Conservation (phyloP, 2,888 invertebrate species). For the Zeuzera pyrina region DNA sequence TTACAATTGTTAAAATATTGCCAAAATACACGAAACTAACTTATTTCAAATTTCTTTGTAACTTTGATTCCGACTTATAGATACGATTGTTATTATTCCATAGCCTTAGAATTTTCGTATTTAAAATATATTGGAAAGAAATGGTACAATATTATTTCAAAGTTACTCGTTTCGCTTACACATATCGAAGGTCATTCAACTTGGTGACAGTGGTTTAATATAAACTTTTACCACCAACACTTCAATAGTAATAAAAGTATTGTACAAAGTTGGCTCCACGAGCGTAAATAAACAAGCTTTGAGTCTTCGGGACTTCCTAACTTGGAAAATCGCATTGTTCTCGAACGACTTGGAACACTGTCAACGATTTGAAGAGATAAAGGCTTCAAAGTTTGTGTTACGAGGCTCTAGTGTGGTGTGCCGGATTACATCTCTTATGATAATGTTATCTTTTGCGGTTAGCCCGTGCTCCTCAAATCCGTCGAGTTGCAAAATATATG, state of each 20-base stretch:
- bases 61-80: too few species aligned
- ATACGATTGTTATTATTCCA: too few species aligned
- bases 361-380: conserved; percentile 12
- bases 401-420: conserved; percentile 5
- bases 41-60: too few species aligned
- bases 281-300: conserved; percentile 11
- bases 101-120: too few species aligned
- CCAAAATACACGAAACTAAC: too few species aligned
- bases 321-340: conserved; percentile 11
- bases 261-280: conserved; percentile 5
- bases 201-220: neutral
- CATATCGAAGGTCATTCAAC: conserved; percentile 2
- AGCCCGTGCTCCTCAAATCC: conserved; percentile 3
- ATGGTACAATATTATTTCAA: too few species aligned
- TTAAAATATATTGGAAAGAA: too few species aligned
- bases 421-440: conserved; percentile 8
- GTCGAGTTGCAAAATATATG: too few species aligned
- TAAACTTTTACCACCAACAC: conserved; percentile 1
- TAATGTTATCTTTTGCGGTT: conserved; percentile 10
- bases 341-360: conserved; percentile 10
- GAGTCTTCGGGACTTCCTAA: conserved; percentile 6
- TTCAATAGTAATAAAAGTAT: conserved; percentile 7
- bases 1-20: too few species aligned
- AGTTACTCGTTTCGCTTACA: too few species aligned
- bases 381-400: conserved; percentile 12